Evolutionary conservation across 2,888 invertebrate genomes (phyloP).

Genomic region (Agrochola macilenta): DNA sequence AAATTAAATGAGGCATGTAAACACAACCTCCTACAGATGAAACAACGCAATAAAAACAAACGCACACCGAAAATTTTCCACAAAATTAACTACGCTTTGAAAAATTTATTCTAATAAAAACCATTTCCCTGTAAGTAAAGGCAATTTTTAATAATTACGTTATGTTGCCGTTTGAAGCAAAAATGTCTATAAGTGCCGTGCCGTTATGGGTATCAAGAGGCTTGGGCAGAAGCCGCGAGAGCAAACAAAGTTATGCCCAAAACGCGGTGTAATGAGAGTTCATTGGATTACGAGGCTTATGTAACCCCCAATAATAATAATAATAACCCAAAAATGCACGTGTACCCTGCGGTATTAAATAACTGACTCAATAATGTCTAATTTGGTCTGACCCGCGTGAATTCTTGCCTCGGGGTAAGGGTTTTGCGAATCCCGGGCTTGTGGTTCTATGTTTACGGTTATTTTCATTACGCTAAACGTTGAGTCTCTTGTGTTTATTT

Average conservation of each 20-base stretch:
- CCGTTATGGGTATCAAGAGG: constrained; percentile 85
- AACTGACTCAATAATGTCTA: constrained; percentile 89
- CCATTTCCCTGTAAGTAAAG: constrained; percentile 82
- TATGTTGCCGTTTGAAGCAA: constrained; percentile 77
- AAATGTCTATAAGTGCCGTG: constrained; percentile 82
- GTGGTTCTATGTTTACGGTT: constrained; percentile 82
- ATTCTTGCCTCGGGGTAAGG: constrained; percentile 73
- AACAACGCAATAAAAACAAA: constrained; percentile 59
- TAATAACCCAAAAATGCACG: constrained; percentile 90
- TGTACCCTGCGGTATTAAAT: constrained; percentile 85
- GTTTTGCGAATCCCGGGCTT: constrained; percentile 68
- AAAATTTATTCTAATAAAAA: constrained; percentile 73
- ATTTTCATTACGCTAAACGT: constrained; percentile 86
- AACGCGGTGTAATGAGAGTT: constrained; percentile 88
- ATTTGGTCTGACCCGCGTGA: constrained; percentile 77
- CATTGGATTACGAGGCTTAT: constrained; percentile 88
- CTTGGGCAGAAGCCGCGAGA: constrained; percentile 80
- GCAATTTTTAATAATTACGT: constrained; percentile 90
- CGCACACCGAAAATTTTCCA: constrained; percentile 51
- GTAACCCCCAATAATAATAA: constrained; percentile 89
- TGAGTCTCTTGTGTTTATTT: constrained; percentile 76
- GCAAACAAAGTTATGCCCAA: constrained; percentile 87
- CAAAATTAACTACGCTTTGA: constrained; percentile 68
- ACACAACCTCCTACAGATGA: constrained; percentile 16
- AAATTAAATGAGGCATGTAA: constrained; percentile 22